Evolutionary conservation across 2,113 vertebrate species (phyloP).

Genomic region (Antechinus stuartii): DNA sequence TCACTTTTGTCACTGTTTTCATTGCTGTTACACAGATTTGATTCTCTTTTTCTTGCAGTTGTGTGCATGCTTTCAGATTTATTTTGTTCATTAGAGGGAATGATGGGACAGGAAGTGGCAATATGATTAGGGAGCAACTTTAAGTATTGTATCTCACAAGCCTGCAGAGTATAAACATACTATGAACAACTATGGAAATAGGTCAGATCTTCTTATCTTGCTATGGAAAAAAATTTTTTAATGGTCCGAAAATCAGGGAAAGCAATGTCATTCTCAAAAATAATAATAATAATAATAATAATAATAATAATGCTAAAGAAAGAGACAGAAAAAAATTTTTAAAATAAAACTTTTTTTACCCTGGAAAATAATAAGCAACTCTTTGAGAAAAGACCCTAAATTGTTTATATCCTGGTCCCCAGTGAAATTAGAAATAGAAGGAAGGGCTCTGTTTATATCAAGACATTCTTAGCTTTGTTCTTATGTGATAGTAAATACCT

Average conservation of each 20-base stretch:
- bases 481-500: not conserved
- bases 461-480: not conserved
- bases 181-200: not conserved
- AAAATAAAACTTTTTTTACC: not conserved
- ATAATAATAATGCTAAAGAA: not conserved
- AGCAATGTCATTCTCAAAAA: not conserved
- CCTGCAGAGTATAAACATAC: not conserved
- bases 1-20: constrained; percentile 64
- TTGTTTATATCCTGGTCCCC: not conserved
- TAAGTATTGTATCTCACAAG: not conserved
- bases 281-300: not conserved
- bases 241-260: not conserved
- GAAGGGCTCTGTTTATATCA: not conserved
- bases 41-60: not conserved
- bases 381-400: not conserved
- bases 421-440: not conserved
- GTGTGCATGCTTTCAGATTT: not conserved
- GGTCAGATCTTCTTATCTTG: not conserved
- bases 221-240: not conserved
- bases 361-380: not conserved
- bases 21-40: not conserved
- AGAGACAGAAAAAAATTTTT: not conserved
- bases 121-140: not conserved
- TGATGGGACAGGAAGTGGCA: not conserved
- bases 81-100: constrained; percentile 20